Evolutionary conservation across 2,888 invertebrate species (phyloP).

Genomic region (Chrysopilus asiliformis): DNA sequence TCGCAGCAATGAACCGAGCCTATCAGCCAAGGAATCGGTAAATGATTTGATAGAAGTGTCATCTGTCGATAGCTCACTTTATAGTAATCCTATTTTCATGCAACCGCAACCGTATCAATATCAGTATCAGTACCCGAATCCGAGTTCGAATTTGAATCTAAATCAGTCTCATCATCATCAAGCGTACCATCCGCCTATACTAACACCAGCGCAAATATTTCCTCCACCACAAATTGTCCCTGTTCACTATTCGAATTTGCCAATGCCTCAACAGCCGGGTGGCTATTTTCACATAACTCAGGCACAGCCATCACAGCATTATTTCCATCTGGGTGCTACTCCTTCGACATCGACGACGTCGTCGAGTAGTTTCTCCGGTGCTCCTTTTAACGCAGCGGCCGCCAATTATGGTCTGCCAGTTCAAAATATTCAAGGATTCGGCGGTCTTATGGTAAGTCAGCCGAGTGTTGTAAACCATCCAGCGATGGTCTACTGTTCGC

Average conservation of each 20-base stretch:
- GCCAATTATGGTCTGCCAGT: no score
- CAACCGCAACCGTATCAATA: constrained; percentile 6
- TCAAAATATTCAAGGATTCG: constrained; percentile 9
- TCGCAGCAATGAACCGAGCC: neutral
- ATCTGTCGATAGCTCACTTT: neutral
- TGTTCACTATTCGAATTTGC: constrained; percentile 33
- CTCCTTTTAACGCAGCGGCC: no score
- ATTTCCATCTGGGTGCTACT: constrained; percentile 7
- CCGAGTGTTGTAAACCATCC: no score
- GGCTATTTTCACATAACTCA: constrained; percentile 16
- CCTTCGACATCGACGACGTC: no score
- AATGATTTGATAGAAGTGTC: neutral
- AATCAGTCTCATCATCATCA: constrained; percentile 6
- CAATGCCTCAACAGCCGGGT: constrained; percentile 31
- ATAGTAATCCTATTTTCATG: constrained; percentile 16
- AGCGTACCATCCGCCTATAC: constrained; percentile 12
- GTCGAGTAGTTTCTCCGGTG: no score
- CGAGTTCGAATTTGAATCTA: no score
- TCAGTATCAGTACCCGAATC: no score
- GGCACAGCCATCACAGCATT: constrained; percentile 8
- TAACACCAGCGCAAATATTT: constrained; percentile 32
- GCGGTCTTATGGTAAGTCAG: constrained; percentile 33
- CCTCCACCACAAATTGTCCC: constrained; percentile 35
- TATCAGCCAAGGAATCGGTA: neutral
- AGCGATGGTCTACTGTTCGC: no score